Conservation (phyloP, 23 tunicate genomes). For the Phallusia fumigata region DNA sequence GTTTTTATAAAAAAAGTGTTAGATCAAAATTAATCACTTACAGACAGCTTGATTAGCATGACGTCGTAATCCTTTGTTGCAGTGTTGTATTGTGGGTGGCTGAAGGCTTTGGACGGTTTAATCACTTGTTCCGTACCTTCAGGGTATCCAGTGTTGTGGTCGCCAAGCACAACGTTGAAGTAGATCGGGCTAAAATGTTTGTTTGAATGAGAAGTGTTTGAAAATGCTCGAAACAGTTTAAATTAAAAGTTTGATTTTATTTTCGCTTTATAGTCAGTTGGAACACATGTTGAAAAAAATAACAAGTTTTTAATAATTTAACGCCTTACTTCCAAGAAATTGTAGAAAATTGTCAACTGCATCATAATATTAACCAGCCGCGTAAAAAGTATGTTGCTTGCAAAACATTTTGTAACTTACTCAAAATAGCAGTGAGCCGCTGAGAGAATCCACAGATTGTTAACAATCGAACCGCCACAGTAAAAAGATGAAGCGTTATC, state of each 20-base stretch:
- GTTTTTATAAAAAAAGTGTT: neutral
- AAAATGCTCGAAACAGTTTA: too few species aligned
- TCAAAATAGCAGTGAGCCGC: constrained; percentile 69
- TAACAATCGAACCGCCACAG: constrained; percentile 68
- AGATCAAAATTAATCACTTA: constrained; percentile 16
- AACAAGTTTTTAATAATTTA: too few species aligned
- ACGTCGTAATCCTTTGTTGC: constrained; percentile 74
- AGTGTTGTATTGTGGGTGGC: constrained; percentile 58
- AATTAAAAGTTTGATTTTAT: too few species aligned
- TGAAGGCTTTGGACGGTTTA: constrained; percentile 37
- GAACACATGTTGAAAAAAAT: too few species aligned
- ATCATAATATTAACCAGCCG: too few species aligned
- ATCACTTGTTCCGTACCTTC: constrained; percentile 76
- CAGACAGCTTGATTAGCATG: constrained; percentile 72
- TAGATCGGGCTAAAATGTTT: neutral
- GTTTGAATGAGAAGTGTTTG: too few species aligned
- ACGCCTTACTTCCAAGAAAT: too few species aligned
- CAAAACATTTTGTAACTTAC: constrained; percentile 27
- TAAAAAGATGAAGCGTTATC: constrained; percentile 38
- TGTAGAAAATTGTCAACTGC: too few species aligned
- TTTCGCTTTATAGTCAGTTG: too few species aligned
- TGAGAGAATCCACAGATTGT: constrained; percentile 60
- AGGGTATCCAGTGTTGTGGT: constrained; percentile 29
- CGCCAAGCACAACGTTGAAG: constrained; percentile 75
- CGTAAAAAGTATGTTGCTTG: too few species aligned